phyloP scores from a whole-genome alignment of 2,113 vertebrate genomes.

The Gorsachius goisagi region DNA sequence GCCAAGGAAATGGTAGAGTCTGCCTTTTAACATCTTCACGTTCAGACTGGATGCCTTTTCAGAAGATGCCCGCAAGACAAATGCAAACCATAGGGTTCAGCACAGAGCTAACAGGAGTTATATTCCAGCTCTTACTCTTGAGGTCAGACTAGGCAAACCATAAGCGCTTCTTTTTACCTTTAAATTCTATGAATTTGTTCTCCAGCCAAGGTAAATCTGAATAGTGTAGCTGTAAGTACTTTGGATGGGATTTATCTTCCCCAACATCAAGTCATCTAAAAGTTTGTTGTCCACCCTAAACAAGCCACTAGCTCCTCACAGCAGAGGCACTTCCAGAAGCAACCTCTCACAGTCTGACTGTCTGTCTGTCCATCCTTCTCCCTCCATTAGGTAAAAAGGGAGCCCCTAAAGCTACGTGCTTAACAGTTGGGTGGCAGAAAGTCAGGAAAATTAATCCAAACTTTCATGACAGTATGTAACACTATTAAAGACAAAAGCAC shows the following conservation, averaged over 20 bases:
- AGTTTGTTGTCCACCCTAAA: neutral
- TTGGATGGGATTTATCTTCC: neutral
- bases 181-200: neutral
- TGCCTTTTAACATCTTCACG: neutral
- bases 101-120: neutral
- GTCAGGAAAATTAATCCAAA: neutral
- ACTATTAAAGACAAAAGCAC: neutral
- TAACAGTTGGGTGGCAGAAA: neutral
- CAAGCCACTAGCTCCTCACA: neutral
- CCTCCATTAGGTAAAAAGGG: neutral
- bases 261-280: neutral
- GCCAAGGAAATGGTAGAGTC: neutral
- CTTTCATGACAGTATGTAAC: neutral
- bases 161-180: neutral
- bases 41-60: neutral
- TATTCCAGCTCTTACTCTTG: neutral
- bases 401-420: fast-evolving
- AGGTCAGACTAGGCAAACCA: neutral
- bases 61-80: neutral
- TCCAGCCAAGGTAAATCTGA: neutral
- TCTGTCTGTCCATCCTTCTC: neutral
- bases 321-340: neutral
- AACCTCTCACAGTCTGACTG: neutral
- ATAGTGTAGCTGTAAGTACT: neutral
- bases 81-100: neutral